A percentile compares a stretch with the other conserved stretches of the same genome.
Evolutionary conservation across 2,113 vertebrate species (phyloP).

Genomic region (Symphodus melops): DNA sequence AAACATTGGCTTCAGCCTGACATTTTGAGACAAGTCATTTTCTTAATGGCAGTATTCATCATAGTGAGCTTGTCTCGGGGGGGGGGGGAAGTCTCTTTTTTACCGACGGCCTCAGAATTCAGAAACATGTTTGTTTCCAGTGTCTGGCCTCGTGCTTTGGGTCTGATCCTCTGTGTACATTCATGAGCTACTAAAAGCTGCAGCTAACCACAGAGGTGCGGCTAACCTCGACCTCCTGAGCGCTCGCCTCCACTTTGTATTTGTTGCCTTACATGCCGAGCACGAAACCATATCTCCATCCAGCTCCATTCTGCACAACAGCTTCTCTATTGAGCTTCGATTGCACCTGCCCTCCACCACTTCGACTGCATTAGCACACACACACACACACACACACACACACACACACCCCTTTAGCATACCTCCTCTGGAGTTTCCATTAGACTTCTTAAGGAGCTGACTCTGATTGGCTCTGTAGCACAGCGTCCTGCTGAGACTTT

Average conservation of each 20-base stretch:
- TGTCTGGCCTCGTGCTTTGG: constrained; percentile 36
- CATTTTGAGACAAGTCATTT: constrained; percentile 79
- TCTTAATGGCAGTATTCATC: constrained; percentile 73
- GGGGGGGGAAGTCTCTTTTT: constrained; percentile 43
- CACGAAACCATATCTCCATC: constrained; percentile 13
- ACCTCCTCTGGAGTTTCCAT: constrained; percentile 54
- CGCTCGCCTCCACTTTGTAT: constrained; percentile 7
- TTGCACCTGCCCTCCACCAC: constrained; percentile 49
- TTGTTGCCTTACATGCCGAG: constrained; percentile 26
- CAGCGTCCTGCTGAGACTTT: constrained; percentile 58
- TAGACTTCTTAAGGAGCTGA: constrained; percentile 51
- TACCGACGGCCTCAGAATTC: constrained; percentile 64
- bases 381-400: constrained; percentile 22
- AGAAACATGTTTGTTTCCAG: constrained; percentile 29
- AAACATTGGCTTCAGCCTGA: constrained; percentile 69
- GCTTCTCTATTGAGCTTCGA: constrained; percentile 47
- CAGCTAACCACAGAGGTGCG: constrained; percentile 34
- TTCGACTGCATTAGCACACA: constrained; percentile 19
- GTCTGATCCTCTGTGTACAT: constrained; percentile 24
- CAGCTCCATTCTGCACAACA: constrained; percentile 20
- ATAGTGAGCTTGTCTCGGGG: constrained; percentile 45
- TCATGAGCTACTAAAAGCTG: constrained; percentile 47
- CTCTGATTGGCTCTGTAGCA: constrained; percentile 64
- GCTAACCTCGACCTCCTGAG: constrained; percentile 32
- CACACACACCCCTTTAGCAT: constrained; percentile 29